Base-by-base conservation (phyloP, 2,888 invertebrate genomes). In the Leucoma salicis region DNA sequence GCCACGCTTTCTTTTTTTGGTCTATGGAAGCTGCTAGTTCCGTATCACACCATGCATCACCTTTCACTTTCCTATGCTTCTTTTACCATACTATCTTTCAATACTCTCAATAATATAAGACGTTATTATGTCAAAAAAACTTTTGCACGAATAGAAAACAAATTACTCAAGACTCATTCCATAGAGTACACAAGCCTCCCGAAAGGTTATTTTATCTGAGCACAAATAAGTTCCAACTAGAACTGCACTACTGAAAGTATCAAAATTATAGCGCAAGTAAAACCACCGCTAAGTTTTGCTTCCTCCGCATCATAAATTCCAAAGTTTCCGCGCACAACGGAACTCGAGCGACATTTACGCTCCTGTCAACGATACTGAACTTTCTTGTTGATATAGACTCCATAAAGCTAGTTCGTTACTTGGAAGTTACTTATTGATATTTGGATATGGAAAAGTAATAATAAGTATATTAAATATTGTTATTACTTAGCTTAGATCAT, bases 261-360 rank as follows among this genome's bases (percentile, higher is more conserved):
- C 55, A 55, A 51, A 65, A 62, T 63, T 65, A 63, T 46, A 37
- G 51, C 43, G 37, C 39, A 46, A 48, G 28, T 46, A 39, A 47
- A 55, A 55, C 53, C 52, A 8, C 39, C 7, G 28, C 6, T 31
- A 47, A 53, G 50, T 68, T 63, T 49, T 43, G 46, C 48, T 40
- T 43, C 41, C 42, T 36, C 41, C 43, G 40, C 42, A 50, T 46
- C 63, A 60, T 68, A 68, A 64, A 69, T 68, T 57, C 45, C 47
- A 42, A 68, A 70, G 53, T 63, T 66, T 42, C 42, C 39, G 42
- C 42, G 31, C 35, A 15, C 28, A 21, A 11, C 14, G 39, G 32
- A 35, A 42, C 41, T 39, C 14, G 11, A 29, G 33, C 32, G 31
- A 21, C 29, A 35, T 41, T 42, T 14, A 14, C 25, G 31, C 28